Conservation (phyloP, 2,113 vertebrate genomes). For the Scatophagus argus region DNA sequence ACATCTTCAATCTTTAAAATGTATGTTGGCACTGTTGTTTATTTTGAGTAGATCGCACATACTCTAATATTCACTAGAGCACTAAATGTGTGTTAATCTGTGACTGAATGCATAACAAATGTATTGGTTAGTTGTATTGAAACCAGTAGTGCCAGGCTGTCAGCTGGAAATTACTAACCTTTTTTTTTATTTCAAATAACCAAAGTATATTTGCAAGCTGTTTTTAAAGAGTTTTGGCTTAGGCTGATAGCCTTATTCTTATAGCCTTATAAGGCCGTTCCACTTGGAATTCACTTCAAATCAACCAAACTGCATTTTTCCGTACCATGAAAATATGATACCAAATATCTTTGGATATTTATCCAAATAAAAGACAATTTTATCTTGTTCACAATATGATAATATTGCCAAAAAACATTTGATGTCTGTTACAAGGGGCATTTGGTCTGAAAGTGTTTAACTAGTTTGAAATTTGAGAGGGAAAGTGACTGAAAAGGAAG, state of each 20-base stretch:
- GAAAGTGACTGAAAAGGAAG: no score
- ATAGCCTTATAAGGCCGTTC: background rate
- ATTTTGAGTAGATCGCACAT: background rate
- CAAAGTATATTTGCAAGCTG: background rate
- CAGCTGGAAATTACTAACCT: background rate
- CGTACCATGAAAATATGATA: background rate
- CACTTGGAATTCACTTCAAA: background rate
- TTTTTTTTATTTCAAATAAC: background rate
- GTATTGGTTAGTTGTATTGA: background rate
- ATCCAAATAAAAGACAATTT: background rate
- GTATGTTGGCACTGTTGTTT: background rate
- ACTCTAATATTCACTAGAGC: background rate
- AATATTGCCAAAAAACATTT: background rate
- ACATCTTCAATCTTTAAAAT: background rate
- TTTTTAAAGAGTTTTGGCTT: background rate
- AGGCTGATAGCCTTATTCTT: background rate
- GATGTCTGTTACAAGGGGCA: no score
- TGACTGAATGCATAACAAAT: background rate
- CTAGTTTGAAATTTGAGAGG: background rate
- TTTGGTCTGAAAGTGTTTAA: background rate
- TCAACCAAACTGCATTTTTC: background rate
- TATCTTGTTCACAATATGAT: background rate
- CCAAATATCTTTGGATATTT: background rate
- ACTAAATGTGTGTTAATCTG: background rate
- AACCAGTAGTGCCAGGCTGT: background rate